Conservation (phyloP, 2,888 invertebrate species). For the Tachina lurida region DNA sequence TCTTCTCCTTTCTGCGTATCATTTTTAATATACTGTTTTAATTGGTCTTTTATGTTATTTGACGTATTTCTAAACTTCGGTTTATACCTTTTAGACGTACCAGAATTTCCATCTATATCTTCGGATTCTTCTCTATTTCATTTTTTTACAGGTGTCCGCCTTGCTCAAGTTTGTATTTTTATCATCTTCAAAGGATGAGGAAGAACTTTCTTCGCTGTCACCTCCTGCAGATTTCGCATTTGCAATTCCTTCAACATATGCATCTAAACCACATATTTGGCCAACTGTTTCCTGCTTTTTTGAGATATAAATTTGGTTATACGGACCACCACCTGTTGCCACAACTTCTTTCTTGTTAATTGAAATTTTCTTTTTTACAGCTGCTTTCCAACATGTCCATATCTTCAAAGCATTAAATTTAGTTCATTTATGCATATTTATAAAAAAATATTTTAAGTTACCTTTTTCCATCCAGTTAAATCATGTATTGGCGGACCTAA, state of each 20-base stretch:
- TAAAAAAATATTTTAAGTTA: constrained; percentile 34
- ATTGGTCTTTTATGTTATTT: constrained; percentile 21
- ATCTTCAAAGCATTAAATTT: constrained; percentile 36
- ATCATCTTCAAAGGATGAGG: constrained; percentile 5
- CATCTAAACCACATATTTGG: constrained; percentile 1
- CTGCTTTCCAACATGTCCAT: constrained; percentile 39
- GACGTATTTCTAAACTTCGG: constrained; percentile 29
- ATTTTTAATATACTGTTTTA: not conserved
- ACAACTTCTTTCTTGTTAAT: too few species aligned
- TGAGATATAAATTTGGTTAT: constrained; percentile 38
- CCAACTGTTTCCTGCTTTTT: constrained; percentile 35
- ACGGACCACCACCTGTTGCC: constrained; percentile 25
- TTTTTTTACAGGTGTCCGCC: constrained; percentile 22
- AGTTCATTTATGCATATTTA: constrained; percentile 21
- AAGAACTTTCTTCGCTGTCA: constrained; percentile 27
- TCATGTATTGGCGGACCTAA: too few species aligned
- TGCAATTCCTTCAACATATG: constrained; percentile 20
- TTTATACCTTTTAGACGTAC: constrained; percentile 24
- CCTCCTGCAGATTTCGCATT: too few species aligned
- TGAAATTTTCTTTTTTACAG: too few species aligned
- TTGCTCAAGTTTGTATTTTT: not conserved
- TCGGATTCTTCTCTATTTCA: constrained; percentile 13
- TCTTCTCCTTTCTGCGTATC: constrained; percentile 24
- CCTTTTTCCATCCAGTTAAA: constrained; percentile 34
- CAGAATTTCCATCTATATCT: constrained; percentile 9